phyloP scores from a whole-genome alignment of 2,888 invertebrate genomes.

The Choristoneura rosaceana region DNA sequence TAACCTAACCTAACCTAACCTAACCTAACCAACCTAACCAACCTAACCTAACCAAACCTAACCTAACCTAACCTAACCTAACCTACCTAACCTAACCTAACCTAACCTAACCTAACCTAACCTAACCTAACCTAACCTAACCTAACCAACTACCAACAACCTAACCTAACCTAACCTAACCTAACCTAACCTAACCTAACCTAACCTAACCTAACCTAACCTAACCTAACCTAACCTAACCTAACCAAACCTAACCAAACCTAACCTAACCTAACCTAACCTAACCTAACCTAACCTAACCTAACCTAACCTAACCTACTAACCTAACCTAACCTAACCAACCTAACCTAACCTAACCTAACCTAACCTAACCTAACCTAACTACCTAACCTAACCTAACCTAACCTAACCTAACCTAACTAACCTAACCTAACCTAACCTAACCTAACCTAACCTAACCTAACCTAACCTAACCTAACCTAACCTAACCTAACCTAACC shows the following conservation, averaged over 20 bases:
- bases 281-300: conserved; percentile 33
- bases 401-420: conserved; percentile 35
- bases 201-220: conserved; percentile 33
- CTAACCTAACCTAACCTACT: too few species aligned
- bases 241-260: conserved; percentile 32
- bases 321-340: conserved; percentile 27
- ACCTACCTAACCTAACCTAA: conserved; percentile 33
- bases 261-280: conserved; percentile 30
- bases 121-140: conserved; percentile 33
- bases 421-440: conserved; percentile 32
- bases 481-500: conserved; percentile 35
- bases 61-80: conserved; percentile 32
- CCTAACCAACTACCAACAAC: conserved; percentile 32
- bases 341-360: conserved; percentile 34
- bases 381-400: conserved; percentile 33
- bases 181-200: conserved; percentile 33
- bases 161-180: conserved; percentile 33
- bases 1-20: conserved; percentile 38
- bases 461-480: conserved; percentile 35
- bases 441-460: conserved; percentile 32
- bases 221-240: conserved; percentile 33
- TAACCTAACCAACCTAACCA: conserved; percentile 38
- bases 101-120: conserved; percentile 33
- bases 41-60: conserved; percentile 27
- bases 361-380: conserved; percentile 35